Evolutionary conservation across 1,140 invertebrate genomes (phyloP).

Genomic region (Rhyacophila brunnea): DNA sequence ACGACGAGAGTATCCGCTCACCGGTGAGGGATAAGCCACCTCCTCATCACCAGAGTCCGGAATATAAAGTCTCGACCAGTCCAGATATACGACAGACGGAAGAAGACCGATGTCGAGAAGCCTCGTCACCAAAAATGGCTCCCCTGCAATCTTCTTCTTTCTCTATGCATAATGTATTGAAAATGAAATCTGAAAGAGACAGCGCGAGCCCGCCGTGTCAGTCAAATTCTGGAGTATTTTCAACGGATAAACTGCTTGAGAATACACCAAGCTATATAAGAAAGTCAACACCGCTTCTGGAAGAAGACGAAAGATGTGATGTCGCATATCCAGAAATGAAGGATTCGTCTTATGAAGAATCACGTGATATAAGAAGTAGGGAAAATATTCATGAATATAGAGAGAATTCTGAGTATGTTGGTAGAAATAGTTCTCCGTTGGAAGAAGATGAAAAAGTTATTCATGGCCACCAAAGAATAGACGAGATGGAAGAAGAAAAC

Average conservation of each 20-base stretch:
- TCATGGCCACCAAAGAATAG: constrained; percentile 38
- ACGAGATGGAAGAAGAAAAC: constrained; percentile 52
- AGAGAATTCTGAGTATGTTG: constrained; percentile 11
- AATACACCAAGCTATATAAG: constrained; percentile 48
- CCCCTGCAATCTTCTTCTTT: constrained; percentile 40
- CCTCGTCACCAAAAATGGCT: not conserved
- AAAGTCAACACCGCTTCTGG: constrained; percentile 32
- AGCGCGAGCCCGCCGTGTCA: constrained; percentile 45
- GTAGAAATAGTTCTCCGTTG: constrained; percentile 19
- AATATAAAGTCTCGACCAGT: constrained; percentile 24
- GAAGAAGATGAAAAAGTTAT: constrained; percentile 42
- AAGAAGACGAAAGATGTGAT: constrained; percentile 15
- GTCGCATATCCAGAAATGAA: constrained; percentile 1
- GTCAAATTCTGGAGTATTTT: constrained; percentile 44
- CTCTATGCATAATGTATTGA: constrained; percentile 50
- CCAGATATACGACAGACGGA: not conserved
- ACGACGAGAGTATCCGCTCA: constrained; percentile 28
- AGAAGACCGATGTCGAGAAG: constrained; percentile 4
- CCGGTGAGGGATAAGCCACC: constrained; percentile 14
- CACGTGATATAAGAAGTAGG: constrained; percentile 3
- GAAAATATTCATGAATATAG: constrained; percentile 9
- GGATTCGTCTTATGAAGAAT: not conserved
- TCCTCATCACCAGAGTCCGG: constrained; percentile 13
- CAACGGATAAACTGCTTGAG: constrained; percentile 50
- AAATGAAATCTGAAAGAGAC: constrained; percentile 49